Percentiles rank a stretch among this genome's conserved stretches.
Conservation (phyloP, 2,888 invertebrate species). For the Iphiclides podalirius region DNA sequence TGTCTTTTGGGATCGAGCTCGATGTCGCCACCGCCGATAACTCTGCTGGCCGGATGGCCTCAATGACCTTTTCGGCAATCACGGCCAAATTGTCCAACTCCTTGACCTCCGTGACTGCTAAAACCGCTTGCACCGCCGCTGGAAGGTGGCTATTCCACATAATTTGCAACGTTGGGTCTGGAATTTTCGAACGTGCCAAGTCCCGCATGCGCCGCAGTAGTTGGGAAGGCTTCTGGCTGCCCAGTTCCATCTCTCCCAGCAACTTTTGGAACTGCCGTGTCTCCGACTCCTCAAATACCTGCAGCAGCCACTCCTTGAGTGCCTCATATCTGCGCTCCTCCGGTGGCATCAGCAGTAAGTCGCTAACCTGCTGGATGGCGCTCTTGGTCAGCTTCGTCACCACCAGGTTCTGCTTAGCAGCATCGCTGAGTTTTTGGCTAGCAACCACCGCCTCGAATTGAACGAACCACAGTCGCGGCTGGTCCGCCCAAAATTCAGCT, state of each 20-base stretch:
- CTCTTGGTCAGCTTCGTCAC: not conserved
- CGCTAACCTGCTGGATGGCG: too few species aligned
- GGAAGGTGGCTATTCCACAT: constrained; percentile 30
- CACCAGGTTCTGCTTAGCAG: too few species aligned
- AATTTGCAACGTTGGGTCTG: constrained; percentile 25
- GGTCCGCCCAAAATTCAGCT: not conserved
- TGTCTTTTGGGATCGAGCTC: too few species aligned
- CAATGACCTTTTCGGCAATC: too few species aligned
- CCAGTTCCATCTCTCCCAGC: not conserved
- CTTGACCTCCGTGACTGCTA: too few species aligned
- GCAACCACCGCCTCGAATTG: not conserved
- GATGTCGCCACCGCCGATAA: too few species aligned
- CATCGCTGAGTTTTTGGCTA: too few species aligned
- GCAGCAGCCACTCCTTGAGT: not conserved
- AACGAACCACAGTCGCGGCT: not conserved
- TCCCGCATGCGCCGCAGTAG: constrained; percentile 29
- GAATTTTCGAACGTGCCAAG: constrained; percentile 25
- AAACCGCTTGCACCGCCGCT: too few species aligned
- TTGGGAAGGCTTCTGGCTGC: constrained; percentile 26
- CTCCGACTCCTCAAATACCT: constrained; percentile 8
- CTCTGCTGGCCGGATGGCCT: too few species aligned
- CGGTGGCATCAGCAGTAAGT: too few species aligned
- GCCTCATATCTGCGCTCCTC: too few species aligned
- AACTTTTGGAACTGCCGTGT: not conserved
- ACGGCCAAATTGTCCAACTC: too few species aligned